Evolutionary conservation across 2,797 vertebrate genomes (phyloP), one percentile per base, ranked within the genome.

Genomic region (Mustela erminea): DNA sequence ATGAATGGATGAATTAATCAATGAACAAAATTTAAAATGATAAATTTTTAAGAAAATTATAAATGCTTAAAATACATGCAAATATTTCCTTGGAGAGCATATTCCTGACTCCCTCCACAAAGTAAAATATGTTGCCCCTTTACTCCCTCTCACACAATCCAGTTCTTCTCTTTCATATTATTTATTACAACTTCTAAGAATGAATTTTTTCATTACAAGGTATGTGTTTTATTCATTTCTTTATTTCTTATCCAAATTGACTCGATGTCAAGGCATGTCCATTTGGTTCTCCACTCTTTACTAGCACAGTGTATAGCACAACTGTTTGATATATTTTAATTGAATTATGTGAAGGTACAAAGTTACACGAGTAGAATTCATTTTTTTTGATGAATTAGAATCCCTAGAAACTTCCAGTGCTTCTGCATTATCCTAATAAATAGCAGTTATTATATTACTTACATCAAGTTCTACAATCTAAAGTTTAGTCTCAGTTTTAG

Each of bases 41-140:
- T 46, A 27, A 54, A 35, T n/a, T 82, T 95, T 96, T 83, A 75
- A 74, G 77, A 58, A 93, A 83, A 95, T 56, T 62, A 35, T 77
- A 81, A 84, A 80, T 93, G 27, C 82, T 93, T 81, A 91, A 96
- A 92, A 64, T 62, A 35, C 2, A 35, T 6, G 0, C 12, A 78
- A 74, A 49, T 60, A 72, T 58, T 91, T 85, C 72, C 27, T 87
- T n/a, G 41, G n/a, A 82, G 5, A 72, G 15, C 14, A 52, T 43
- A 10, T 58, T 82, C 12, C 46, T 92, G 35, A 64, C 4, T 15
- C 9, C 1, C 13, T 83, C 15, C 18, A 78, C 2, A 96, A 41
- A 72, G 78, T 72, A 84, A 95, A 80, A 64, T 41, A 60, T 2
- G 38, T 52, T 68, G 18, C 13, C 2, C n/a, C 5, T 41, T 15